Percentiles rank a stretch among this genome's conserved stretches.
phyloP scores from a whole-genome alignment of 2,797 vertebrate species.

The Coregonus suidteri region DNA sequence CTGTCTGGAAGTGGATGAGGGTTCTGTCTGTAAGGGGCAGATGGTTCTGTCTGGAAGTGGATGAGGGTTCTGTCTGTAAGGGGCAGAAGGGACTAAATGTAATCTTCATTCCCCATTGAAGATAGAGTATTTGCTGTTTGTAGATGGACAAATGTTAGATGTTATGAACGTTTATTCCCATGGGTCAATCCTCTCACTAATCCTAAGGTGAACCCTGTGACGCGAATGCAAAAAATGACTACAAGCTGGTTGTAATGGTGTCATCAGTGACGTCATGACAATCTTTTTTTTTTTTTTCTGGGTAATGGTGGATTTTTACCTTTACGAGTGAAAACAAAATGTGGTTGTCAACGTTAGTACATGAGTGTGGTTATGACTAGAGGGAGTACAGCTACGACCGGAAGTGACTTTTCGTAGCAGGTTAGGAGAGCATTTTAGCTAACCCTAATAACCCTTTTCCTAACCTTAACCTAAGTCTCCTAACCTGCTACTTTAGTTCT shows the following conservation, averaged over 20 bases:
- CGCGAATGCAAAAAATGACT: constrained; percentile 55
- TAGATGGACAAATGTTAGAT: constrained; percentile 63
- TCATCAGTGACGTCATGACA: background rate
- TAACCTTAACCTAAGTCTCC: no score
- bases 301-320: constrained; percentile 52
- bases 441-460: no score
- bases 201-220: constrained; percentile 46
- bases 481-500: no score
- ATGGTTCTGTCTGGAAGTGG: no score
- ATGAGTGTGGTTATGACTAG: constrained; percentile 62
- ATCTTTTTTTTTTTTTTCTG: background rate
- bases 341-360: constrained; percentile 70
- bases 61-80: no score
- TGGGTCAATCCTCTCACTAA: constrained; percentile 55
- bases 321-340: constrained; percentile 43
- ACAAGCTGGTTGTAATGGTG: constrained; percentile 4
- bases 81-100: background rate
- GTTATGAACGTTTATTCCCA: constrained; percentile 60
- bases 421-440: no score
- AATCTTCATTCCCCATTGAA: background rate
- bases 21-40: no score
- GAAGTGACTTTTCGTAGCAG: no score
- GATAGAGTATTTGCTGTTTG: constrained; percentile 52
- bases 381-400: no score
- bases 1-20: no score